Evolutionary conservation across 2,888 invertebrate genomes (phyloP).

Genomic region (Thecocarcelia acutangulata): DNA sequence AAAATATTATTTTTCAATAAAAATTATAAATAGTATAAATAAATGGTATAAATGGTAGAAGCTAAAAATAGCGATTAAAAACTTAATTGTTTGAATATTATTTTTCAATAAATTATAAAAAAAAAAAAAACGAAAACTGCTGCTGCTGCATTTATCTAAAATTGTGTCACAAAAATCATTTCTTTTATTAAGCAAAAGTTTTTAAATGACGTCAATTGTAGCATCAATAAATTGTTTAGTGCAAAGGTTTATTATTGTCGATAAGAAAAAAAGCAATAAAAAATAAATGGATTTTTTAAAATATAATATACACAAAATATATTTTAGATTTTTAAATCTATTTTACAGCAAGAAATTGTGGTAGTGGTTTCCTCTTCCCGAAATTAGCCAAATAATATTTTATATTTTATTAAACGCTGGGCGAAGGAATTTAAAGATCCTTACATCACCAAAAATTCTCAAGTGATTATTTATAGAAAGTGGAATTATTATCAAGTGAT

Average conservation of each 20-base stretch:
- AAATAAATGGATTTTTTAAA: slow-evolving; percentile 12
- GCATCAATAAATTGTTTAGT: slow-evolving; percentile 6
- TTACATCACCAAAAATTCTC: too few species aligned
- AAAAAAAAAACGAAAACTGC: background rate
- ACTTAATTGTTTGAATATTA: too few species aligned
- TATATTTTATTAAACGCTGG: too few species aligned
- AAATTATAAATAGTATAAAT: too few species aligned
- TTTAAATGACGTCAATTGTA: slow-evolving; percentile 51
- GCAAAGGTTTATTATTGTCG: slow-evolving; percentile 8
- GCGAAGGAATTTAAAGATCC: too few species aligned
- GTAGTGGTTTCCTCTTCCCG: too few species aligned
- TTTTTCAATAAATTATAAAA: slow-evolving; percentile 23
- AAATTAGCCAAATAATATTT: too few species aligned
- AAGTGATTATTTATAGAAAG: too few species aligned
- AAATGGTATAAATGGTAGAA: too few species aligned
- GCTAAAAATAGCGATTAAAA: too few species aligned
- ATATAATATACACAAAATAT: background rate
- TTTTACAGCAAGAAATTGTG: background rate
- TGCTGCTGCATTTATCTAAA: background rate
- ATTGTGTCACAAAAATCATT: slow-evolving; percentile 8
- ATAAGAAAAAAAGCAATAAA: background rate
- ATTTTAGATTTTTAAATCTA: background rate
- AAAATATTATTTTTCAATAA: too few species aligned
- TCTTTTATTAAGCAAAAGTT: background rate
- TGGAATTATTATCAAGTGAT: too few species aligned